These are phyloP conservation scores for Tyria jacobaeae DNA, from an alignment of 2,888 invertebrate genomes.

Conservation along the genomic window DNA sequence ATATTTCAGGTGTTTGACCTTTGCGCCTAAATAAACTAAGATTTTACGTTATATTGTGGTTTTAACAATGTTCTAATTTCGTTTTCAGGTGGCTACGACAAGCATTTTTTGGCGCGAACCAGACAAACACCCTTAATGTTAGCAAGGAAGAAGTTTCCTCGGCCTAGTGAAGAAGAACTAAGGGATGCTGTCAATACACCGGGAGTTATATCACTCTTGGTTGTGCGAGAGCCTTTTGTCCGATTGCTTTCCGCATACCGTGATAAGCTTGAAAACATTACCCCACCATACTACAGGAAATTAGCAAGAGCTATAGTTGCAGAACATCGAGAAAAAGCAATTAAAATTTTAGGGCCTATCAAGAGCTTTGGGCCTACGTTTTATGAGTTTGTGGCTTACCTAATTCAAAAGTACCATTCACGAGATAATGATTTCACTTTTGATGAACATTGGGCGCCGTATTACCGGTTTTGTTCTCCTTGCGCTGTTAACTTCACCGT, in stretches of 20 bases:
- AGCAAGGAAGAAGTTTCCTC: constrained; percentile 89
- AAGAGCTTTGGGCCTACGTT: constrained; percentile 87
- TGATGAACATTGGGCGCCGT: constrained; percentile 89
- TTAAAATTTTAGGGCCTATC: constrained; percentile 65
- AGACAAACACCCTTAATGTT: constrained; percentile 88
- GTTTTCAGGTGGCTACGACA: constrained; percentile 86
- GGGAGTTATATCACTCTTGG: constrained; percentile 88
- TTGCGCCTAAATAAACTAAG: background rate
- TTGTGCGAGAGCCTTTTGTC: constrained; percentile 91
- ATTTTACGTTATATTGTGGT: background rate
- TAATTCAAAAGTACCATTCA: constrained; percentile 87
- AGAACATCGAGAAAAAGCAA: constrained; percentile 82
- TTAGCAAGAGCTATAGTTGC: constrained; percentile 89
- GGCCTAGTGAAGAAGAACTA: constrained; percentile 88
- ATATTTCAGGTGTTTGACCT: background rate
- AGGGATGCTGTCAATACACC: constrained; percentile 86
- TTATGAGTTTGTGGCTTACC: constrained; percentile 90
- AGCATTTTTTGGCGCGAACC: constrained; percentile 86
- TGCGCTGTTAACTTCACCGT: constrained; percentile 89
- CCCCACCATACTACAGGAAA: constrained; percentile 90
- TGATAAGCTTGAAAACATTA: constrained; percentile 90
- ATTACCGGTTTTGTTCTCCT: constrained; percentile 88
- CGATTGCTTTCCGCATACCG: constrained; percentile 90
- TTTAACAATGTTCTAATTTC: background rate
- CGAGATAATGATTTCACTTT: constrained; percentile 75